These are phyloP conservation scores for Amiota minor DNA, from an alignment of 2,888 invertebrate genomes.

Conservation along the genomic window DNA sequence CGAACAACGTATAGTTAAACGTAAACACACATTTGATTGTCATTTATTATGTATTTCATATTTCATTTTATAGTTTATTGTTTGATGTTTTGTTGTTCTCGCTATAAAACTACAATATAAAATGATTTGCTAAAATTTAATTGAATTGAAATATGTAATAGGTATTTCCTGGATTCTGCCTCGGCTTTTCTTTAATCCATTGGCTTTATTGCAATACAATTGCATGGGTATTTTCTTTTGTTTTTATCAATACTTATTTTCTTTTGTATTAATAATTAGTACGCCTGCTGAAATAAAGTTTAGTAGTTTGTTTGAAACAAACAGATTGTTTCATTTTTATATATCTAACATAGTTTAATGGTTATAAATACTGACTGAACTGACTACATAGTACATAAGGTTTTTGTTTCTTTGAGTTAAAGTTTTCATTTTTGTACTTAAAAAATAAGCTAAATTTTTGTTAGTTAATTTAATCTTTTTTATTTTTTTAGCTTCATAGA, in stretches of 20 bases:
- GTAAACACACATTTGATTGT: conserved; percentile 37
- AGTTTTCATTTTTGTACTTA: conserved; percentile 7
- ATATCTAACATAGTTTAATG: conserved; percentile 31
- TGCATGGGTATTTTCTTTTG: neutral
- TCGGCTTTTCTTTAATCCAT: too few species aligned
- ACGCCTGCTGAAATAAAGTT: neutral
- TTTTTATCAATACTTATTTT: too few species aligned
- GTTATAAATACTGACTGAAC: conserved; percentile 7
- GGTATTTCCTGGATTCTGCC: too few species aligned
- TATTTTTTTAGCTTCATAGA: neutral
- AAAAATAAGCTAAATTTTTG: conserved; percentile 16
- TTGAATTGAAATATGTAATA: conserved; percentile 13
- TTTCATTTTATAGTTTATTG: conserved; percentile 14
- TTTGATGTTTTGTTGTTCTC: conserved; percentile 33
- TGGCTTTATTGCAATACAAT: too few species aligned
- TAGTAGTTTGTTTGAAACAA: conserved; percentile 52
- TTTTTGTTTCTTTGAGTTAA: neutral
- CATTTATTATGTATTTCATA: conserved; percentile 36
- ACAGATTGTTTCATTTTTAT: conserved; percentile 48
- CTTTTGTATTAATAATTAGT: neutral
- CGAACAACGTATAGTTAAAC: conserved; percentile 23
- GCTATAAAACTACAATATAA: conserved; percentile 25
- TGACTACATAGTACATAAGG: conserved; percentile 4
- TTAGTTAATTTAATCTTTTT: neutral
- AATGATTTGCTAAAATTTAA: conserved; percentile 33